Percentiles rank a stretch among this genome's conserved stretches.
phyloP scores from a whole-genome alignment of 2,113 vertebrate genomes.

The Cnemophilus loriae region DNA sequence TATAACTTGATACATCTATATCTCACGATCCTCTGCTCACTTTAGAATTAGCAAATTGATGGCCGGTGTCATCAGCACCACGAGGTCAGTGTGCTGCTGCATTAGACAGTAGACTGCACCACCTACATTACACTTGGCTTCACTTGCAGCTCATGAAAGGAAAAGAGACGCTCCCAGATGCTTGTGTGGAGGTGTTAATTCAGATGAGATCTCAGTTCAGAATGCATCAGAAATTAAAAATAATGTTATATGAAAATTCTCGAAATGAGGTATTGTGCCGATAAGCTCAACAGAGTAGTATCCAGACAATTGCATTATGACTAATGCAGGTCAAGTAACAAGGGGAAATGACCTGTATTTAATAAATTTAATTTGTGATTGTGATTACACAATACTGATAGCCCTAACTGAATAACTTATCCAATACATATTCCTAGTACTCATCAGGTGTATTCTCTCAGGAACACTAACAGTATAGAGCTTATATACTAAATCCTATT shows the following conservation, averaged over 20 bases:
- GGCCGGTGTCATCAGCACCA: neutral
- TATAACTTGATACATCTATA: neutral
- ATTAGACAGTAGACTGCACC: neutral
- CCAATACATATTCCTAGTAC: neutral
- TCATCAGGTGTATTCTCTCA: neutral
- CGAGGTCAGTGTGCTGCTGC: neutral
- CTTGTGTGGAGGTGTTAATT: neutral
- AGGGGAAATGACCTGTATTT: neutral
- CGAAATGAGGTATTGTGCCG: neutral
- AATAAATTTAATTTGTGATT: constrained; percentile 2
- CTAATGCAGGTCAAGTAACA: neutral
- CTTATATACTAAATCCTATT: neutral
- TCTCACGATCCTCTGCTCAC: neutral
- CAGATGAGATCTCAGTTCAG: neutral
- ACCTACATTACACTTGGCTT: neutral
- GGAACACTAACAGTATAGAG: neutral
- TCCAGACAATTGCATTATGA: neutral
- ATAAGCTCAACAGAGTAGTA: neutral
- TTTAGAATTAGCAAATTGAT: neutral
- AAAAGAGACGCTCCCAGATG: neutral
- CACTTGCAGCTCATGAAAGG: neutral
- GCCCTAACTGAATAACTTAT: neutral
- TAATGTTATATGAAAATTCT: neutral
- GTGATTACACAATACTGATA: neutral
- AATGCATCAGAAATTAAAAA: neutral